A percentile compares a stretch with the other conserved stretches of the same genome.
Conservation (phyloP, 2,888 invertebrate species). For the Tuberolachnus salignus region DNA sequence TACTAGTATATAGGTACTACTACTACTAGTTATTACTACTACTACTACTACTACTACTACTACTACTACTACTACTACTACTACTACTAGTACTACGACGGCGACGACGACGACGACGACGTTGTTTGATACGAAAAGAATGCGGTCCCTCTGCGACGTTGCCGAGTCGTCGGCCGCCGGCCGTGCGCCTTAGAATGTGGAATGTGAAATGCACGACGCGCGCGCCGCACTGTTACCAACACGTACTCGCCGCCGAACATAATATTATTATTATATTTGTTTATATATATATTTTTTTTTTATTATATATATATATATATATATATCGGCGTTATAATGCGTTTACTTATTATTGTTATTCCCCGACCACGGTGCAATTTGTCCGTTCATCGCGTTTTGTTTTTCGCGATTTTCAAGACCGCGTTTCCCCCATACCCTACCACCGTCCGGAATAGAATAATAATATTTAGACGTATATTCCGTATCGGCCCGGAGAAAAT, state of each 20-base stretch:
- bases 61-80: not conserved
- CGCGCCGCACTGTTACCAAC: slow-evolving; percentile 57
- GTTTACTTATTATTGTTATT: too few species aligned
- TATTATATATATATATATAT: too few species aligned
- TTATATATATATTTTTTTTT: too few species aligned
- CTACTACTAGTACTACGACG: not conserved
- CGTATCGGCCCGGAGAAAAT: too few species aligned
- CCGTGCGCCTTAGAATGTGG: slow-evolving; percentile 58
- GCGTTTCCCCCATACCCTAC: too few species aligned
- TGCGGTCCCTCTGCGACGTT: slow-evolving; percentile 57
- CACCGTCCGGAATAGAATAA: too few species aligned
- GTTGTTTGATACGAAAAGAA: slow-evolving; percentile 58
- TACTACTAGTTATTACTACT: not conserved
- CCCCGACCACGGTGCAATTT: too few species aligned
- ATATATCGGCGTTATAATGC: too few species aligned
- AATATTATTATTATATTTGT: slow-evolving; percentile 6
- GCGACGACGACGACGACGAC: slow-evolving; percentile 38
- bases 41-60: not conserved
- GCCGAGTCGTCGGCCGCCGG: slow-evolving; percentile 52
- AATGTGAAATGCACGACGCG: slow-evolving; percentile 59
- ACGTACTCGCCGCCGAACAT: slow-evolving; percentile 28
- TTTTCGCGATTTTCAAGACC: too few species aligned
- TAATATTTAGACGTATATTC: too few species aligned
- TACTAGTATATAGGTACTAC: too few species aligned
- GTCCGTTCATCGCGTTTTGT: too few species aligned